These are phyloP conservation scores for Hyposoter didymator DNA, from an alignment of 2,888 invertebrate genomes.

Conservation along the genomic window DNA sequence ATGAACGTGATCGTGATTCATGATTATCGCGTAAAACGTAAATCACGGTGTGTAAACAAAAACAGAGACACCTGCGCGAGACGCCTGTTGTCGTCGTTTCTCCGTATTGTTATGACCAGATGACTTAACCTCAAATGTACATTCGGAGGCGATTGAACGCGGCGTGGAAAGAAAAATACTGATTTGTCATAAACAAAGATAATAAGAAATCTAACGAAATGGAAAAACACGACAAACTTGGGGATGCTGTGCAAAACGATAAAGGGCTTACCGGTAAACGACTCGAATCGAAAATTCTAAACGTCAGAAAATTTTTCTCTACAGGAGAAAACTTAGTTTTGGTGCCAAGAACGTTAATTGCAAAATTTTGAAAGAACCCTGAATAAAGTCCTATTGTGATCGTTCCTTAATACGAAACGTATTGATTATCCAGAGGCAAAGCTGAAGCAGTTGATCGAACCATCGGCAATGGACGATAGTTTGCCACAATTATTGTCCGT, in stretches of 20 bases:
- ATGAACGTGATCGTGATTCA: constrained; percentile 56
- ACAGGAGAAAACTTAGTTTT: no score
- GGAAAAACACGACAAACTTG: constrained; percentile 27
- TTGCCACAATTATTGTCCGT: constrained; percentile 21
- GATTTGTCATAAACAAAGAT: background rate
- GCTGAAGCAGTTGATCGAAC: constrained; percentile 20
- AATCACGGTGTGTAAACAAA: constrained; percentile 1
- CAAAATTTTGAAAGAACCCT: no score
- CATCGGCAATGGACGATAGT: constrained; percentile 35
- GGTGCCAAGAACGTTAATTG: no score
- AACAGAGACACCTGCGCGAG: background rate
- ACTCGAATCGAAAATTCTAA: no score
- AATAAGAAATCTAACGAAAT: constrained; percentile 4
- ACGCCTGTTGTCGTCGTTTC: no score
- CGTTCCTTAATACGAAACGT: constrained; percentile 2
- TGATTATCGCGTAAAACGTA: constrained; percentile 32
- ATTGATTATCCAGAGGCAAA: constrained; percentile 35
- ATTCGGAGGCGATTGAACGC: background rate
- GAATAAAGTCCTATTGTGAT: no score
- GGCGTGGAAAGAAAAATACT: background rate
- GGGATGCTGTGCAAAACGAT: constrained; percentile 15
- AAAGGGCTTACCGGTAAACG: constrained; percentile 45
- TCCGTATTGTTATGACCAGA: background rate
- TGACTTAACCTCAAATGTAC: constrained; percentile 1
- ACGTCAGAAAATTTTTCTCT: no score